Percentiles rank a stretch among this genome's conserved stretches.
These are phyloP conservation scores for Haliclona indistincta DNA, from an alignment of 37 sponge, comb jelly and placozoan species.

Conservation along the genomic window DNA sequence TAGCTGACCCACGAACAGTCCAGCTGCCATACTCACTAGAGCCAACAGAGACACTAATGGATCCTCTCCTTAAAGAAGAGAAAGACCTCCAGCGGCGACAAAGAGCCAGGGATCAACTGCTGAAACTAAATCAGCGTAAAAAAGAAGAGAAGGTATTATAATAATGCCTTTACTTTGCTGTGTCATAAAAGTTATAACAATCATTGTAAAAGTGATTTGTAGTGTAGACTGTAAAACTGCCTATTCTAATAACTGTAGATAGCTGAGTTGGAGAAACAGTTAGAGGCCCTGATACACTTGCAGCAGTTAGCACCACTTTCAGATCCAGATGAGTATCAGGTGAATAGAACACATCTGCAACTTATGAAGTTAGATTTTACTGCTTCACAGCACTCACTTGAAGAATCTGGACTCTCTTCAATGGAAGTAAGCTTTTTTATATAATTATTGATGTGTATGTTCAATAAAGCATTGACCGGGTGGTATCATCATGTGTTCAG, in stretches of 20 bases:
- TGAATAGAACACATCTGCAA: no score
- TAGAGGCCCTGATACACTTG: conserved; percentile 39
- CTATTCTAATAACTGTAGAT: conserved; percentile 21
- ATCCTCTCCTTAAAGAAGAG: conserved; percentile 55
- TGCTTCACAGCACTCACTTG: no score
- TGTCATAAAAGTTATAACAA: background rate
- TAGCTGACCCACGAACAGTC: conserved; percentile 2
- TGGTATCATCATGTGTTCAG: no score
- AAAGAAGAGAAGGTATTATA: conserved; percentile 68
- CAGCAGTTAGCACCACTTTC: conserved; percentile 31
- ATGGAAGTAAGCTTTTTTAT: conserved; percentile 25
- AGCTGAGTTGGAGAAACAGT: conserved; percentile 13
- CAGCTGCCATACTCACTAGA: conserved; percentile 66
- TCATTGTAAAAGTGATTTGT: no score
- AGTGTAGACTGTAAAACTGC: no score
- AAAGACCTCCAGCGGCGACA: conserved; percentile 61
- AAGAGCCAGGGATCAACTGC: conserved; percentile 78
- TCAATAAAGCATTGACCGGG: no score
- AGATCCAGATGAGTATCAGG: conserved; percentile 57
- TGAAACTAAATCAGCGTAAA: conserved; percentile 63
- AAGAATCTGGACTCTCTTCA: conserved; percentile 45
- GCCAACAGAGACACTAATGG: background rate
- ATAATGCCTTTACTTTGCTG: background rate
- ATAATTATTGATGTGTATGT: conserved; percentile 7
- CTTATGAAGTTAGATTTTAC: no score